These are phyloP conservation scores for Drosophila melanogaster DNA, from an alignment of 1,140 invertebrate species.

Conservation along the genomic window Release_6_plus_ISO1_MT NC_004354.4:9962501-9963000, in stretches of 20 bases:
- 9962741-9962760: too few relatives aligned
- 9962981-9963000: neutral
- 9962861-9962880: conserved; percentile 6
- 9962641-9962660: too few relatives aligned
- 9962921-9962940: conserved; percentile 51
- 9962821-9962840: conserved; percentile 58
- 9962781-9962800: neutral
- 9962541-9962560: too few relatives aligned
- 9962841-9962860: conserved; percentile 44
- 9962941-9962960: conserved; percentile 21
- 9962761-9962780: conserved; percentile 4
- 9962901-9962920: conserved; percentile 38
- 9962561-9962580: neutral
- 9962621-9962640: too few relatives aligned
- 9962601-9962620: neutral
- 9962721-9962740: too few relatives aligned
- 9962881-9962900: neutral
- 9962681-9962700: too few relatives aligned
- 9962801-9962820: neutral
- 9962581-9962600: neutral
- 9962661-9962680: too few relatives aligned
- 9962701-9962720: too few relatives aligned
- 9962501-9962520: neutral
- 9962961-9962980: conserved; percentile 19
- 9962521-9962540: too few relatives aligned